Evolutionary conservation across 92 coral and sea anemone genomes (phyloP), one percentile per base, ranked within the genome.

Genomic region (Parazoanthus swiftii): DNA sequence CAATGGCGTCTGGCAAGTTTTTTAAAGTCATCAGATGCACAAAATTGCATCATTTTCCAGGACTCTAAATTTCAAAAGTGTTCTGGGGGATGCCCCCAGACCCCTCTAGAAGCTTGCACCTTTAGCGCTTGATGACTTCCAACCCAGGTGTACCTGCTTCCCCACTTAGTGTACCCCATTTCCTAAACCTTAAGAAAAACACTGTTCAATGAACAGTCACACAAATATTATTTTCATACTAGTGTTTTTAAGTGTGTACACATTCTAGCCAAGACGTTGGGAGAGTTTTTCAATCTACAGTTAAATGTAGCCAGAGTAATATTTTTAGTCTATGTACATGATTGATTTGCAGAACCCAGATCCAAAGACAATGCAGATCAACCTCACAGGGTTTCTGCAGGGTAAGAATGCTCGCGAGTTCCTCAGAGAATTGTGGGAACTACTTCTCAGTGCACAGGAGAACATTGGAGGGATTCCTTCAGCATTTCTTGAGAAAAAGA

Each of bases 401-500:
- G 93, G 94, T 26, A 97, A 97, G 87, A 97, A 97, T 92, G 99
- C 99, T 20, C 93, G 99, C 10, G 93, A 93, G 79, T 97, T 97
- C 83, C 93, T 97, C 95, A 94, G 94, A 76, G 99, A 97, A 89
- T 89, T 97, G 56, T 97, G 99, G 99, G 98, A 92, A 58, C 91
- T 97, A 2, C 92, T 97, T 43, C 66, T 97, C 3, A 97, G 98
- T 90, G 99, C 99, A 8, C 99, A 97, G 89, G 96, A 97, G 75
- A 97, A 97, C 84, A 97, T 97, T 65, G 99, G 99, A 50, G 99
- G 99, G 33, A 97, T 97, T 74, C 99, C 99, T 59, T 90, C 98
- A 3, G 90, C 91, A 8, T 91, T 97, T 82, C 86, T 97, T 75
- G 99, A 97, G 89, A 97, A 95, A 74, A 97, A 97, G 93, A 97